phyloP scores from a whole-genome alignment of 2,797 vertebrate genomes.

The Rhabdophis nuchalis region DNA sequence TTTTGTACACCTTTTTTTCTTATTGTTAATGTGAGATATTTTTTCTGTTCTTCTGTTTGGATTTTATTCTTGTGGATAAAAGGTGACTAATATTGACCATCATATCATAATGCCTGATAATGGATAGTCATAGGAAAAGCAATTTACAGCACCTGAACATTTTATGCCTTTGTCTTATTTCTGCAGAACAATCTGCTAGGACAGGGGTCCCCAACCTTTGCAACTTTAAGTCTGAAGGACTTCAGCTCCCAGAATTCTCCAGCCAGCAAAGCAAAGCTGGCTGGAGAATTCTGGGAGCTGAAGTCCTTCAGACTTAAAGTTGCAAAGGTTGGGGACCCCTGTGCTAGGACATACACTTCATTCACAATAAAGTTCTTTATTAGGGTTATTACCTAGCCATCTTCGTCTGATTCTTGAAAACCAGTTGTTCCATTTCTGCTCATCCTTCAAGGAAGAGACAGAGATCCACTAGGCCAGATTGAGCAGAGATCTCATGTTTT shows the following conservation, averaged over 20 bases:
- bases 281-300: no score
- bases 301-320: no score
- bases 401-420: background rate
- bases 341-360: background rate
- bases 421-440: background rate
- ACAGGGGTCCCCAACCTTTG: no score
- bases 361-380: background rate
- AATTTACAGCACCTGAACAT: background rate
- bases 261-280: no score
- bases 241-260: no score
- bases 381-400: background rate
- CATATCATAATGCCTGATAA: background rate
- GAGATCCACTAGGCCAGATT: background rate
- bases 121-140: background rate
- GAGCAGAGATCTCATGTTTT: background rate
- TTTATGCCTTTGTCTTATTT: background rate
- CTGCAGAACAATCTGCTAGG: no score
- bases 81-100: background rate
- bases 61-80: background rate
- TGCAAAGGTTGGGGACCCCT: no score
- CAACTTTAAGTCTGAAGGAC: no score
- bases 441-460: background rate
- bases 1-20: background rate
- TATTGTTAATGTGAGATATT: background rate
- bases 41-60: background rate